Evolutionary conservation across 1,140 invertebrate species (phyloP).

Genomic region (Zaprionus nigranus): DNA sequence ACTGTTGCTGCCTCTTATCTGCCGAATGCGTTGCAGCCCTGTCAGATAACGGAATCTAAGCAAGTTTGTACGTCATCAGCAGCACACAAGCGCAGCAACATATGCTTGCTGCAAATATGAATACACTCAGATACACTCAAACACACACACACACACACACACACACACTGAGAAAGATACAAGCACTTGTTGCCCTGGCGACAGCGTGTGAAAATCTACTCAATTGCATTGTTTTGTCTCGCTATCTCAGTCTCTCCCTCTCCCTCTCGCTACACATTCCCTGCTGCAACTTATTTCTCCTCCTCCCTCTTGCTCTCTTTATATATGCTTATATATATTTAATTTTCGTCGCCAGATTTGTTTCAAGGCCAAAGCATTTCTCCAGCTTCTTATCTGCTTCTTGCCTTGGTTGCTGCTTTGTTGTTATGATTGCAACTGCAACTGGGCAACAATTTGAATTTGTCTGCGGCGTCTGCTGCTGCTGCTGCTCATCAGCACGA

Average conservation of each 20-base stretch:
- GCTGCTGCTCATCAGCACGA: conserved; percentile 50
- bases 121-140: conserved; percentile 24
- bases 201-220: conserved; percentile 70
- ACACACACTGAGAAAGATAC: neutral
- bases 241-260: neutral
- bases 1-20: conserved; percentile 1
- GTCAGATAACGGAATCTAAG: conserved; percentile 24
- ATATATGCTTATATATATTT: neutral
- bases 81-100: conserved; percentile 9
- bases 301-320: neutral
- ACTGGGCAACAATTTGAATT: conserved; percentile 58
- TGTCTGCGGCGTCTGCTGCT: conserved; percentile 44
- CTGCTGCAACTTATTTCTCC: neutral
- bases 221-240: conserved; percentile 56
- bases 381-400: conserved; percentile 51
- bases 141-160: conserved; percentile 1
- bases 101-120: conserved; percentile 13
- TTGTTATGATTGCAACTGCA: conserved; percentile 64
- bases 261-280: too few species aligned
- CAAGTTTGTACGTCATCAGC: conserved; percentile 34
- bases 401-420: conserved; percentile 12
- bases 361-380: conserved; percentile 11
- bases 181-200: conserved; percentile 46
- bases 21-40: conserved; percentile 7
- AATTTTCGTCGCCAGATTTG: conserved; percentile 1